A percentile compares a stretch with the other conserved stretches of the same genome.
These are phyloP conservation scores for Monoplex corrugatus DNA, from an alignment of 2,888 invertebrate genomes.

Conservation along the genomic window DNA sequence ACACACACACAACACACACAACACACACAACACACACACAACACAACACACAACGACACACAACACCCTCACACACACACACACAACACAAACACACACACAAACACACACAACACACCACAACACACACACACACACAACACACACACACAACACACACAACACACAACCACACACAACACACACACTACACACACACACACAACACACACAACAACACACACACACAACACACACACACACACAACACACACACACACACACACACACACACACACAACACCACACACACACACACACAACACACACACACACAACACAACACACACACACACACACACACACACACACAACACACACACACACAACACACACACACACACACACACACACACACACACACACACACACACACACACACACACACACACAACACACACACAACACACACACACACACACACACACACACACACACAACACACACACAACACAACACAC, in stretches of 20 bases:
- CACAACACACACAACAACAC: not conserved
- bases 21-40: too few species aligned
- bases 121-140: too few species aligned
- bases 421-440: too few species aligned
- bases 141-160: too few species aligned
- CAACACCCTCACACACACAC: too few species aligned
- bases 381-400: not conserved
- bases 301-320: not conserved
- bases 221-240: not conserved
- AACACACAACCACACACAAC: not conserved
- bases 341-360: conserved; percentile 1
- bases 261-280: too few species aligned
- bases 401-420: not conserved
- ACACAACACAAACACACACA: too few species aligned
- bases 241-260: not conserved
- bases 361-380: conserved; percentile 1
- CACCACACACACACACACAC: not conserved
- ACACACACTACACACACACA: not conserved
- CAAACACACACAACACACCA: too few species aligned
- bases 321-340: not conserved
- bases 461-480: not conserved
- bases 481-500: too few species aligned
- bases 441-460: not conserved
- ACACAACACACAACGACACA: too few species aligned
- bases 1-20: too few species aligned